Conservation (phyloP, 2,113 vertebrate species). For the Haemorhous mexicanus region DNA sequence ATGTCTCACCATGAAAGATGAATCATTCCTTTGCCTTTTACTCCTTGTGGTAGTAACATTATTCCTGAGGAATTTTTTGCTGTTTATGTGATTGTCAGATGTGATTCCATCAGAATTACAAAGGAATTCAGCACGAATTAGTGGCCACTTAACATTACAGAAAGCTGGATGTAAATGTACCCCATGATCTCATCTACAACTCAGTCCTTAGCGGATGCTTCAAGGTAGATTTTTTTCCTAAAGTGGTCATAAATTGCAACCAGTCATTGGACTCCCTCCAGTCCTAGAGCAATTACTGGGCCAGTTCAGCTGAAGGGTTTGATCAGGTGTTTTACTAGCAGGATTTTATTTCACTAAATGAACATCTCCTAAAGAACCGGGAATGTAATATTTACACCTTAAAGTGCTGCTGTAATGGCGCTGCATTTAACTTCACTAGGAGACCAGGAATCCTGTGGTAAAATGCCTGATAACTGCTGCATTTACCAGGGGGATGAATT, state of each 20-base stretch:
- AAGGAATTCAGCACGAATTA: conserved; percentile 58
- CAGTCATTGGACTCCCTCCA: conserved; percentile 70
- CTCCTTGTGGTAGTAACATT: conserved; percentile 54
- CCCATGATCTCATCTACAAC: conserved; percentile 69
- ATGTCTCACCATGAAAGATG: conserved; percentile 51
- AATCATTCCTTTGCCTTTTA: conserved; percentile 51
- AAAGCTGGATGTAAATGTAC: conserved; percentile 54
- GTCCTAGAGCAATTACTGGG: conserved; percentile 68
- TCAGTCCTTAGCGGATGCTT: conserved; percentile 62
- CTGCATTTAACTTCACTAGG: conserved; percentile 68
- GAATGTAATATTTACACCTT: conserved; percentile 71
- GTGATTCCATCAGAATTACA: conserved; percentile 50
- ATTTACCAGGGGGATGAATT: conserved; percentile 65
- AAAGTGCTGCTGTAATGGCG: conserved; percentile 67
- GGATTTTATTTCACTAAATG: conserved; percentile 72
- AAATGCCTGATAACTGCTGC: conserved; percentile 67
- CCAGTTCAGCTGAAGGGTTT: conserved; percentile 68
- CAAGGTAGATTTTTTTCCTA: conserved; percentile 59
- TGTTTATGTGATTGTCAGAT: conserved; percentile 62
- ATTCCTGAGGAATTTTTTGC: conserved; percentile 52
- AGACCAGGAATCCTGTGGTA: conserved; percentile 66
- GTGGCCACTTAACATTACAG: conserved; percentile 45
- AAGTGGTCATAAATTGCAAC: conserved; percentile 73
- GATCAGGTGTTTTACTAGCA: conserved; percentile 70
- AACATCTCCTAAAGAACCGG: conserved; percentile 60